These are phyloP conservation scores for Corbicula japonica DNA, from an alignment of 2,888 invertebrate genomes.

Conservation along the genomic window DNA sequence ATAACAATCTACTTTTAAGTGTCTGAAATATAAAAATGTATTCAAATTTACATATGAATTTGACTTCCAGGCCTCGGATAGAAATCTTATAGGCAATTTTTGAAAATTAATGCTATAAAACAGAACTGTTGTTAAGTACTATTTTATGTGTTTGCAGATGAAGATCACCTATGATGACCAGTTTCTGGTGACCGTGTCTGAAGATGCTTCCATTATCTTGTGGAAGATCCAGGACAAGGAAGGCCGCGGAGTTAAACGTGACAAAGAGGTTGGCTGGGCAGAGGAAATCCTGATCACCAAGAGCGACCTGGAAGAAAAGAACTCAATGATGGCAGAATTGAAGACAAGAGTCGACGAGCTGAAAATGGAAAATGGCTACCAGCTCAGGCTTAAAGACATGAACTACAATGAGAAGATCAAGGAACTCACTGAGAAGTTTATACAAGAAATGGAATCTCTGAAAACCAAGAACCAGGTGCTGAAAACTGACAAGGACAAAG, in stretches of 20 bases:
- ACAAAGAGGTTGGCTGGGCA: constrained; percentile 92
- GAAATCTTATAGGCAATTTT: too few relatives aligned
- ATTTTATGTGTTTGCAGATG: constrained; percentile 86
- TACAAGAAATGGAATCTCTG: constrained; percentile 93
- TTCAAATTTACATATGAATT: too few relatives aligned
- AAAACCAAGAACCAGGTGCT: constrained; percentile 88
- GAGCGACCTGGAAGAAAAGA: constrained; percentile 92
- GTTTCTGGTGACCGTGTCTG: constrained; percentile 90
- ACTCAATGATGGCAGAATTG: constrained; percentile 89
- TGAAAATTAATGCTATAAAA: too few relatives aligned
- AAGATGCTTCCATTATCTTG: constrained; percentile 93
- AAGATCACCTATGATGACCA: constrained; percentile 93
- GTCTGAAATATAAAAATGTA: too few relatives aligned
- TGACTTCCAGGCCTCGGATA: too few relatives aligned
- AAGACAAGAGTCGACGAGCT: constrained; percentile 93
- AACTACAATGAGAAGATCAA: constrained; percentile 93
- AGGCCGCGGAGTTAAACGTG: constrained; percentile 88
- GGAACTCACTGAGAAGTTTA: constrained; percentile 94
- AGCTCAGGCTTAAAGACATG: constrained; percentile 92
- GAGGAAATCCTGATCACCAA: constrained; percentile 94
- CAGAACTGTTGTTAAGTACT: too few relatives aligned
- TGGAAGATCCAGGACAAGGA: constrained; percentile 92
- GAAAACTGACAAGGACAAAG: constrained; percentile 87
- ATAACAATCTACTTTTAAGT: not conserved
- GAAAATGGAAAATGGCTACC: constrained; percentile 95